Conservation (phyloP, 1,140 invertebrate genomes). For the Aporrectodea caliginosa region DNA sequence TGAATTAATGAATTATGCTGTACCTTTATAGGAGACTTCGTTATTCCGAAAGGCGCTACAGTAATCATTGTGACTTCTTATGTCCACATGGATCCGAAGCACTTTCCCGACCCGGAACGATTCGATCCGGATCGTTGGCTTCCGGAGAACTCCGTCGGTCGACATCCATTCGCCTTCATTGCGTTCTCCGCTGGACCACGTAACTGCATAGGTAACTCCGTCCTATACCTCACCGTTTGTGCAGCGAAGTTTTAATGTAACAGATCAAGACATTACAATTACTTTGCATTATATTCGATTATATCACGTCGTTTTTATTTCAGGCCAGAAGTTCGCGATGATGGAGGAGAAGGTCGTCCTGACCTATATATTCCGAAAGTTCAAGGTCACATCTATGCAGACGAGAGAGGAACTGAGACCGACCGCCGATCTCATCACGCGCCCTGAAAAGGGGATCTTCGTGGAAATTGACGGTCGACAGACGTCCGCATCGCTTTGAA, state of each 20-base stretch:
- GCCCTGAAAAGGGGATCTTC: conserved; percentile 50
- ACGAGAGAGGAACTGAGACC: conserved; percentile 49
- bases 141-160: conserved; percentile 68
- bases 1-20: no score
- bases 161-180: conserved; percentile 79
- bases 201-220: conserved; percentile 75
- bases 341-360: conserved; percentile 81
- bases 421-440: conserved; percentile 52
- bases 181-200: conserved; percentile 83
- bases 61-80: conserved; percentile 64
- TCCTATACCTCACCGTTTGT: no score
- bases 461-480: conserved; percentile 34
- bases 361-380: conserved; percentile 79
- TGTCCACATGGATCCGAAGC: conserved; percentile 69
- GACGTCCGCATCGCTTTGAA: background rate
- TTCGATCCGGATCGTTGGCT: conserved; percentile 91
- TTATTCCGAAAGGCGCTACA: conserved; percentile 65
- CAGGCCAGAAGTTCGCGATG: conserved; percentile 81
- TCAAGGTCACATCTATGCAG: conserved; percentile 57
- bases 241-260: no score
- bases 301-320: no score
- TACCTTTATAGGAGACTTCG: conserved; percentile 60
- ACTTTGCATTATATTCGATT: no score
- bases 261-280: no score
- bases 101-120: conserved; percentile 73